A percentile compares a stretch with the other conserved stretches of the same genome.
phyloP scores from a whole-genome alignment of 2,888 invertebrate genomes.

The Lathronympha strigana region DNA sequence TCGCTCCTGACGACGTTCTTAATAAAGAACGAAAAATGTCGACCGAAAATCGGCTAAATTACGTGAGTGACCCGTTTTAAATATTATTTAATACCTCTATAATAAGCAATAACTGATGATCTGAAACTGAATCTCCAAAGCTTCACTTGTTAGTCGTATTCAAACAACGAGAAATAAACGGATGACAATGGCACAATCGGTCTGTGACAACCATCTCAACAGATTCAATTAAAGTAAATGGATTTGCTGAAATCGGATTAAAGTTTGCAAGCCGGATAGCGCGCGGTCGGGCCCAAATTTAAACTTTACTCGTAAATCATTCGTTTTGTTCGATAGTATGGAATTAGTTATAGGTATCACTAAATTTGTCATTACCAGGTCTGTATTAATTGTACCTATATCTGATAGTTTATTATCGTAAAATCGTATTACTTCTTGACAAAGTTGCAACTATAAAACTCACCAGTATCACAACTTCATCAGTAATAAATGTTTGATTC shows the following conservation, averaged over 20 bases:
- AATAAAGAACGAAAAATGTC: too few species aligned
- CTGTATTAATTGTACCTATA: too few species aligned
- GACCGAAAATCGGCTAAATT: too few species aligned
- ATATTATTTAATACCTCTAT: too few species aligned
- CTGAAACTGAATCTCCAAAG: background rate
- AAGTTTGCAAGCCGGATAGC: conserved; percentile 55
- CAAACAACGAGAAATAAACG: conserved; percentile 41
- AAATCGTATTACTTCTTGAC: too few species aligned
- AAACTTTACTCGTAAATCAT: conserved; percentile 52
- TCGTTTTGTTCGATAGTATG: conserved; percentile 43
- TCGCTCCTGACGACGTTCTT: too few species aligned
- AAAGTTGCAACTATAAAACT: conserved; percentile 16
- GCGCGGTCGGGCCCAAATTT: conserved; percentile 46
- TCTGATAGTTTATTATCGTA: too few species aligned
- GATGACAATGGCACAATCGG: conserved; percentile 48
- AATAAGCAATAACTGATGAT: background rate
- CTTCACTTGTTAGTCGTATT: conserved; percentile 5
- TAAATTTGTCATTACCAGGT: too few species aligned
- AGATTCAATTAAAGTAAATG: conserved; percentile 61
- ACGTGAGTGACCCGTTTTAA: too few species aligned
- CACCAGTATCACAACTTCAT: too few species aligned
- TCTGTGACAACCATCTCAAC: conserved; percentile 49
- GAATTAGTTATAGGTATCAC: conserved; percentile 40
- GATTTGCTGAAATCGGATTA: conserved; percentile 57
- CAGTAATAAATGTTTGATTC: conserved; percentile 16